phyloP scores from a whole-genome alignment of 2,113 vertebrate species.

The Centropristis striata region DNA sequence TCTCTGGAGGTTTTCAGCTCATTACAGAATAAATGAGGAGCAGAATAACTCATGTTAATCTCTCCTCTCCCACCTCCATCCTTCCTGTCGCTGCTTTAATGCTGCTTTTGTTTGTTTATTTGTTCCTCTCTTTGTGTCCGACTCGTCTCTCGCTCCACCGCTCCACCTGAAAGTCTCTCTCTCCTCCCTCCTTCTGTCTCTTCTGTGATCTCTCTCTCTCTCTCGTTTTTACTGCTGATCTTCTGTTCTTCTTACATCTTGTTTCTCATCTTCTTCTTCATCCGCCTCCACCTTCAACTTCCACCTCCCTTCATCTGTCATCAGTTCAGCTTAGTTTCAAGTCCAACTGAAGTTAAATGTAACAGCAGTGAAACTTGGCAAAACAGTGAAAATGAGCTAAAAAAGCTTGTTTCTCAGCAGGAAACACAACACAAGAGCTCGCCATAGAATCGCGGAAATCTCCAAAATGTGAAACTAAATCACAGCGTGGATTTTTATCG shows the following conservation, averaged over 20 bases:
- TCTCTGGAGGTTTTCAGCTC: constrained; percentile 11
- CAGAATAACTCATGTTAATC: neutral
- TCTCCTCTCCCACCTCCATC: neutral
- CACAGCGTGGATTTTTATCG: too few relatives aligned
- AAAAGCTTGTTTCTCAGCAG: too few relatives aligned
- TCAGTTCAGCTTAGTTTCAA: neutral
- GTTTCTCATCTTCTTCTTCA: neutral
- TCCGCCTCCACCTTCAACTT: neutral
- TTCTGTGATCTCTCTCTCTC: neutral
- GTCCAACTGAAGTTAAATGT: neutral
- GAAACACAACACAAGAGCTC: too few relatives aligned
- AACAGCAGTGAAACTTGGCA: too few relatives aligned
- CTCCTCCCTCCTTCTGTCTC: neutral
- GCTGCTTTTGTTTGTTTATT: too few relatives aligned
- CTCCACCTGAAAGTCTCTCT: neutral
- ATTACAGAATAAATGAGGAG: constrained; percentile 14
- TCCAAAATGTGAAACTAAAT: too few relatives aligned
- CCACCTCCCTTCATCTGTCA: neutral
- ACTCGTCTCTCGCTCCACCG: neutral
- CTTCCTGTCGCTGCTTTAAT: too few relatives aligned
- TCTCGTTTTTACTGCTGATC: neutral
- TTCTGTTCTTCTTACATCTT: neutral
- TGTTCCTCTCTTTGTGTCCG: too few relatives aligned
- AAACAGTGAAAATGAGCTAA: too few relatives aligned
- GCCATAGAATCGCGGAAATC: too few relatives aligned